Percentiles rank a stretch among this genome's conserved stretches.
Evolutionary conservation across 2,797 vertebrate genomes (phyloP).

Genomic region (Ispidina picta): DNA sequence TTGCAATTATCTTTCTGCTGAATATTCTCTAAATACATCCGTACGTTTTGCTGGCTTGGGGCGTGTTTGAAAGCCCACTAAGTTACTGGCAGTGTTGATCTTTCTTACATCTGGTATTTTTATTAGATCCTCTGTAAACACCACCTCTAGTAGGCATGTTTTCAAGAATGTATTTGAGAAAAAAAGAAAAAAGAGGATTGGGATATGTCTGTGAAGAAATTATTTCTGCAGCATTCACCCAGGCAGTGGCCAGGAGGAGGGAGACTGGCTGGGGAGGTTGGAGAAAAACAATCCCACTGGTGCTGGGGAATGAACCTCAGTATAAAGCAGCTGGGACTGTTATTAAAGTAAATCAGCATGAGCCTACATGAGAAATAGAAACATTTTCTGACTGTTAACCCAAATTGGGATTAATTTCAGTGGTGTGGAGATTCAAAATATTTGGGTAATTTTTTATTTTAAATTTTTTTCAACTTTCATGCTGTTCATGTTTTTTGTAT

Average conservation of each 20-base stretch:
- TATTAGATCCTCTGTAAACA: background rate
- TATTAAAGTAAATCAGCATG: background rate
- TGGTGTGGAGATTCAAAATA: background rate
- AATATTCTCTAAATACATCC: background rate
- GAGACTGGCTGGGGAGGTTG: background rate
- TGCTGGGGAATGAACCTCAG: background rate
- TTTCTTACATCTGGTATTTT: background rate
- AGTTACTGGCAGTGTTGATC: background rate
- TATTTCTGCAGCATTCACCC: background rate
- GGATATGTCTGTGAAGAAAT: background rate
- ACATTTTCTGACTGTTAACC: background rate
- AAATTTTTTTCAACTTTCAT: background rate
- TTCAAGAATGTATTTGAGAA: background rate
- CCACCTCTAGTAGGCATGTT: background rate
- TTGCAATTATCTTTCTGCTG: background rate
- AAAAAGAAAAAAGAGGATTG: background rate
- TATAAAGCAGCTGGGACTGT: rapidly evolving
- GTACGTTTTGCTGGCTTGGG: background rate
- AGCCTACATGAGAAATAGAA: background rate
- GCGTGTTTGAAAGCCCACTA: background rate
- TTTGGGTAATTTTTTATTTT: background rate
- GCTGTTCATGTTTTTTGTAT: background rate
- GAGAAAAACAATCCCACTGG: background rate
- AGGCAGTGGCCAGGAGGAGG: background rate
- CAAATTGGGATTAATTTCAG: background rate